Base-by-base conservation (phyloP, 1,140 invertebrate species). In the Procambarus clarkii region DNA sequence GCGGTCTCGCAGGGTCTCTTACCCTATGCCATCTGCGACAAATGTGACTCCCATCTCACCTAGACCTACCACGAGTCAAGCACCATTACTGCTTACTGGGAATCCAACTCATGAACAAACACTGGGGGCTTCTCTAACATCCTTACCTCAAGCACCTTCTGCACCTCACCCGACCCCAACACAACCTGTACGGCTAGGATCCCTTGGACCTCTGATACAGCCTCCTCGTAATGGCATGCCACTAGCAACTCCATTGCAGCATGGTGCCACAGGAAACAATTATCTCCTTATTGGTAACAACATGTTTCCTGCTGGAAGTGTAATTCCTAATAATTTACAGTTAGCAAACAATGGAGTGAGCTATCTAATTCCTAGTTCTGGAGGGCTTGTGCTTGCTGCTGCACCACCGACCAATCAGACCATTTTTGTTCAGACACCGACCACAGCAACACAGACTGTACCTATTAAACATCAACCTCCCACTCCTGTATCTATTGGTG, bases 221-320 rank as follows among this genome's bases (percentile, higher is more conserved):
- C 82, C 88, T 34, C 76, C 88, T 48, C 71, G 88, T 21, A 84
- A 85, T 79, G 83, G n/a, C 50, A 79, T 91, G 74, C 88, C 88
- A 1, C 44, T 91, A n/a, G 54, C 88, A 24, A 78, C 71, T 69
- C 44, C 88, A 15, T 18, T 91, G 71, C 88, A 91, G 48, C 88
- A 71, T 78, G 74, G 82, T 78, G 71, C 88, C 34, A 15, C 88
- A 7, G 74, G 50, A 15, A 79, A 60, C 76, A 91, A 83, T 74
- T 91, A 91, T 74, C 82, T 91, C 60, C 74, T 91, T 13, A 91
- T 91, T 64, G 82, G 88, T 44, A 91, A 91, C 69, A 91, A 91
- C 58, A 79, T 91, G 71, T 91, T 91, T 85, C 88, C 88, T 21
- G 74, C 88, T 58, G 82, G 88, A 45, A 86, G 88, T 86, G 88